Percentiles rank a stretch among this genome's conserved stretches.
phyloP scores from a whole-genome alignment of 2,797 vertebrate genomes.

The Telmatherina bonti region DNA sequence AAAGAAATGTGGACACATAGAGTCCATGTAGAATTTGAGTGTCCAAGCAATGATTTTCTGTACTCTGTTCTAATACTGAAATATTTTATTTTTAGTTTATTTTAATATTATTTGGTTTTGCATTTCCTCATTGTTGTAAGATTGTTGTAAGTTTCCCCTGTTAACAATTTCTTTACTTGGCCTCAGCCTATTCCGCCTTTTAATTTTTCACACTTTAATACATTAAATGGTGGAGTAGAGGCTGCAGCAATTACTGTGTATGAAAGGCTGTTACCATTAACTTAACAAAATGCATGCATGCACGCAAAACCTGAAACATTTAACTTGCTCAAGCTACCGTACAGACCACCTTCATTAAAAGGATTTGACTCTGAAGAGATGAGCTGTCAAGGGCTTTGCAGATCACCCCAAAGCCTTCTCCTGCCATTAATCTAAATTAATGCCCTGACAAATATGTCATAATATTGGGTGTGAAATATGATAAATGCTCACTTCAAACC shows the following conservation, averaged over 20 bases:
- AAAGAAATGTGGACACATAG: constrained; percentile 10
- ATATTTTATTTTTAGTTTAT: constrained; percentile 23
- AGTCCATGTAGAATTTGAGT: constrained; percentile 15
- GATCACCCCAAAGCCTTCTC: constrained; percentile 67
- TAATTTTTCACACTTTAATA: constrained; percentile 45
- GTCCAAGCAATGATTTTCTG: background rate
- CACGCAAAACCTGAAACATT: constrained; percentile 25
- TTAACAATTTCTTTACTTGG: constrained; percentile 47
- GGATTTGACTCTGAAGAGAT: constrained; percentile 71
- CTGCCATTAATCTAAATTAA: constrained; percentile 87
- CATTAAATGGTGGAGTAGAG: constrained; percentile 16
- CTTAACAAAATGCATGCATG: constrained; percentile 16
- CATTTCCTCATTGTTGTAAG: background rate
- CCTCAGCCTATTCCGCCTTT: constrained; percentile 52
- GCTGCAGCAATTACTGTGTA: constrained; percentile 29
- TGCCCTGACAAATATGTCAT: constrained; percentile 85
- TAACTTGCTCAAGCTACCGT: constrained; percentile 35
- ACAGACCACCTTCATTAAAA: constrained; percentile 65
- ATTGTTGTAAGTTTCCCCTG: background rate
- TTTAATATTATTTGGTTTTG: background rate
- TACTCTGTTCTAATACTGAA: constrained; percentile 21
- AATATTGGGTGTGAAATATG: constrained; percentile 83
- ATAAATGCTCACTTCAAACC: constrained; percentile 77
- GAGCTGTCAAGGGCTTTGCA: constrained; percentile 75
- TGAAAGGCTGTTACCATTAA: constrained; percentile 10